phyloP scores from a whole-genome alignment of 2,113 vertebrate species.

The Bombycilla garrulus region DNA sequence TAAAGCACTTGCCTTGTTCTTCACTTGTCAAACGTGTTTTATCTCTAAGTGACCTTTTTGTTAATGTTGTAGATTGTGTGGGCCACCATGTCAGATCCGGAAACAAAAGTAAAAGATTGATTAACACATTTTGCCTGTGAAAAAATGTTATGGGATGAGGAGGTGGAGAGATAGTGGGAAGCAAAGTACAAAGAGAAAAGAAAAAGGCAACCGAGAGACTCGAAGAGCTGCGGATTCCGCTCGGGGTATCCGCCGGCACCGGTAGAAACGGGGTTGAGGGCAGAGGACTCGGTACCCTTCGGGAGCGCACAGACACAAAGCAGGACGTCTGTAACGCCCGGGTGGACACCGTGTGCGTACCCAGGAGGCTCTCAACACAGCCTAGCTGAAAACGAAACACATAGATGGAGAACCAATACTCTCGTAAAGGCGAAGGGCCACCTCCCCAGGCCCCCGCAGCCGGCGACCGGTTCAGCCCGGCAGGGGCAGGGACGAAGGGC shows the following conservation, averaged over 20 bases:
- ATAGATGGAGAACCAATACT: neutral
- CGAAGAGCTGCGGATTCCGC: neutral
- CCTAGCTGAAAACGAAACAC: neutral
- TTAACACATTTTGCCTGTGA: constrained; percentile 64
- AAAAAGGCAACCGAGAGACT: neutral
- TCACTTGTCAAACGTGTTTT: constrained; percentile 76
- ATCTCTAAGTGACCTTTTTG: constrained; percentile 76
- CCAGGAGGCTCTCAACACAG: neutral
- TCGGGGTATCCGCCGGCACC: neutral
- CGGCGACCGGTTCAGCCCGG: neutral
- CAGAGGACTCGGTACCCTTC: neutral
- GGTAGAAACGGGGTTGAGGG: neutral
- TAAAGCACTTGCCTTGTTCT: constrained; percentile 69
- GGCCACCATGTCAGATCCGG: constrained; percentile 73
- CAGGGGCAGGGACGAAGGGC: neutral
- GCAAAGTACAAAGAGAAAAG: constrained; percentile 45
- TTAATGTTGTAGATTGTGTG: constrained; percentile 70
- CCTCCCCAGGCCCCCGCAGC: neutral
- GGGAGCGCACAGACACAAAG: neutral
- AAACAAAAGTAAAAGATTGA: constrained; percentile 72
- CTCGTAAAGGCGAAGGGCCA: neutral
- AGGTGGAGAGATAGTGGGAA: neutral
- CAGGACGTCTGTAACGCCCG: neutral
- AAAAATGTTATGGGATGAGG: constrained; percentile 51
- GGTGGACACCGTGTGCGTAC: neutral